These are phyloP conservation scores for Microcebus jonahi DNA, from an alignment of 2,113 vertebrate genomes.

Conservation along the genomic window DNA sequence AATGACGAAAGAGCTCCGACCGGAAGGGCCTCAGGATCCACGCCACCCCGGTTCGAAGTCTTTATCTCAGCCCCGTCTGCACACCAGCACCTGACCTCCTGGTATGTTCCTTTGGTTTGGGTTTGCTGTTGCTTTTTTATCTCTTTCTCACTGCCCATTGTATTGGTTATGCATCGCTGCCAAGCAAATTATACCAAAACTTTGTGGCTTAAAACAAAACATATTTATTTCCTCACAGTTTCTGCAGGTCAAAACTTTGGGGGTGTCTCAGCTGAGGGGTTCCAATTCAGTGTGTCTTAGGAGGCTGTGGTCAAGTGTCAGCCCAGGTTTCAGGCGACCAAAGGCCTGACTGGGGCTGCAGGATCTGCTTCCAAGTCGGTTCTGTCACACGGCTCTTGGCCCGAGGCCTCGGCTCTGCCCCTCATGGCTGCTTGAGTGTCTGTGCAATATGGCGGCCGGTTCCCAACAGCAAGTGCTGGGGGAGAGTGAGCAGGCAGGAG, in stretches of 20 bases:
- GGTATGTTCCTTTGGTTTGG: background rate
- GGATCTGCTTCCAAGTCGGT: background rate
- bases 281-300: background rate
- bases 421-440: background rate
- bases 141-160: background rate
- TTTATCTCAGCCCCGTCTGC: background rate
- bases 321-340: background rate
- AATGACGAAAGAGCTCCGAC: background rate
- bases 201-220: background rate
- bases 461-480: background rate
- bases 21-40: background rate
- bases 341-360: background rate
- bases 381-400: background rate
- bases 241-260: background rate
- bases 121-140: background rate
- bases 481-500: background rate
- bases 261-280: background rate
- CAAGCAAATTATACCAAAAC: background rate
- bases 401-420: background rate
- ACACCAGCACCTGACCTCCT: background rate
- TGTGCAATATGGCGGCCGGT: background rate
- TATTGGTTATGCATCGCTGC: background rate
- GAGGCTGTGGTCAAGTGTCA: background rate
- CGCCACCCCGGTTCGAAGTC: background rate
- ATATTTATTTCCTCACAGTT: background rate